Evolutionary conservation across 2,113 vertebrate species (phyloP).

Genomic region (Mesocricetus auratus): DNA sequence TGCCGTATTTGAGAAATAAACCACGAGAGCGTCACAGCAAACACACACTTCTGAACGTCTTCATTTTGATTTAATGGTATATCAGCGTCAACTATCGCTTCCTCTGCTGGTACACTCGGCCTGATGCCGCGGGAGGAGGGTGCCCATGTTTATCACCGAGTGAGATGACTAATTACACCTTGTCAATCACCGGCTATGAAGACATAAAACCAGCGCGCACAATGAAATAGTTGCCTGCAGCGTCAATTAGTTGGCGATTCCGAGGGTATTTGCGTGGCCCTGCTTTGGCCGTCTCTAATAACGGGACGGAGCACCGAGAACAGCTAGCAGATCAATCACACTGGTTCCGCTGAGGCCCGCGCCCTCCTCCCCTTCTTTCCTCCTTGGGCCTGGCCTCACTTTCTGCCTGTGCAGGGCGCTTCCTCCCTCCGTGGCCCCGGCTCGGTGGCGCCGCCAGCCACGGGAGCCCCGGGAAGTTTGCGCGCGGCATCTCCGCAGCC

Average conservation of each 20-base stretch:
- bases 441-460: conserved; percentile 73
- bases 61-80: conserved; percentile 90
- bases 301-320: conserved; percentile 86
- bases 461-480: conserved; percentile 87
- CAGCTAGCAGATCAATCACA: conserved; percentile 89
- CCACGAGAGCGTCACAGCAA: conserved; percentile 89
- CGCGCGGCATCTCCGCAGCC: conserved; percentile 87
- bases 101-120: conserved; percentile 90
- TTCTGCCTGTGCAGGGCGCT: conserved; percentile 79
- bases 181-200: conserved; percentile 93
- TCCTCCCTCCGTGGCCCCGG: conserved; percentile 73
- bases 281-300: conserved; percentile 89
- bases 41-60: conserved; percentile 89
- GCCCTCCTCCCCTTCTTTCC: background rate
- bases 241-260: conserved; percentile 91
- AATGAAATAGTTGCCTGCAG: conserved; percentile 91
- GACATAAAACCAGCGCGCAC: conserved; percentile 91
- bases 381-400: conserved; percentile 77
- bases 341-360: conserved; percentile 77
- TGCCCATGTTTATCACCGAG: conserved; percentile 92
- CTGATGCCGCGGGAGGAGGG: conserved; percentile 91
- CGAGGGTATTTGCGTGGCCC: conserved; percentile 89
- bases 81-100: conserved; percentile 89
- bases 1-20: conserved; percentile 92
- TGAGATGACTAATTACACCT: conserved; percentile 93